A percentile compares a stretch with the other conserved stretches of the same genome.
phyloP scores from a whole-genome alignment of 1,140 invertebrate genomes.

The Brachionus plicatilis region DNA sequence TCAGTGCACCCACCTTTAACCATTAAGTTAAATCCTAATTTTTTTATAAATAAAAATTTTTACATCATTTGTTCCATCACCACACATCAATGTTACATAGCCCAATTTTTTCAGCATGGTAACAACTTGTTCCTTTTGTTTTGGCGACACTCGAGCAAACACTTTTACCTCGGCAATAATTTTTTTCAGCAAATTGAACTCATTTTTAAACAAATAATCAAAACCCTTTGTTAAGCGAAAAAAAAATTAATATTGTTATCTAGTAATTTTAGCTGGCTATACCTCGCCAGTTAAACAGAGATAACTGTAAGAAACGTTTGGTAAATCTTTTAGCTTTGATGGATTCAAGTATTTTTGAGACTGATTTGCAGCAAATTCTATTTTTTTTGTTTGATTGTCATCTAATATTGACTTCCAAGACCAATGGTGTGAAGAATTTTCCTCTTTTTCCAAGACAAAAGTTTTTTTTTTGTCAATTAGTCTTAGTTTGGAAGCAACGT shows the following conservation, averaged over 20 bases:
- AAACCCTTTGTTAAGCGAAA: neutral
- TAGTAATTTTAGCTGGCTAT: conserved; percentile 41
- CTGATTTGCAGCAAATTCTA: neutral
- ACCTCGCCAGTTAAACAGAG: conserved; percentile 87
- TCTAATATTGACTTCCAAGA: conserved; percentile 31
- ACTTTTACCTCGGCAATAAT: conserved; percentile 79
- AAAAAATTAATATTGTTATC: neutral
- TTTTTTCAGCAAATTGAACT: conserved; percentile 61
- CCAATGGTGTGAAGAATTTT: conserved; percentile 43
- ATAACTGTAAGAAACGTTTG: conserved; percentile 57
- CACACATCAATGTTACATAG: conserved; percentile 91
- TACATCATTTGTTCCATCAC: conserved; percentile 99
- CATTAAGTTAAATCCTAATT: neutral
- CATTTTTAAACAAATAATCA: conserved; percentile 42
- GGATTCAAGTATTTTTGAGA: neutral
- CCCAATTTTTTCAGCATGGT: conserved; percentile 77
- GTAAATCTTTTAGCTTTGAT: neutral
- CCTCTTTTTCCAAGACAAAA: conserved; percentile 63
- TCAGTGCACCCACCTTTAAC: conserved; percentile 72
- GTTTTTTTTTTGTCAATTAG: conserved; percentile 72
- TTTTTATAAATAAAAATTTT: neutral
- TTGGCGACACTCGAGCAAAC: conserved; percentile 87
- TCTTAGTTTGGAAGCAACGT: conserved; percentile 87
- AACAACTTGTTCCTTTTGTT: conserved; percentile 71
- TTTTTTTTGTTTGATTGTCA: neutral